Conservation (phyloP, 1,140 invertebrate species). For the Telenomus remus region DNA sequence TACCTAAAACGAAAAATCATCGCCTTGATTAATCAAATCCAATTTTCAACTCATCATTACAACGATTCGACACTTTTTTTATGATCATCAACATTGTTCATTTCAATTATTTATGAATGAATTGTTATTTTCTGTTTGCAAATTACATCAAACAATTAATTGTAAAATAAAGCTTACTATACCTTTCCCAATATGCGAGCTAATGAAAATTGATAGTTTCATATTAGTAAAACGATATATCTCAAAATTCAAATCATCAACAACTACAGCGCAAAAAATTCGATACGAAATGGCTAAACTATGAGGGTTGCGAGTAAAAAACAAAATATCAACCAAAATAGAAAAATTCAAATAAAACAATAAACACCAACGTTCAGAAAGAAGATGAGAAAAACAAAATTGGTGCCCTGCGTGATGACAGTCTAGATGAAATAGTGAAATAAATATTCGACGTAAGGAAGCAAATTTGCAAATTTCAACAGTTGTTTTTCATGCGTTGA, state of each 20-base stretch:
- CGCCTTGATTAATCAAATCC: too few relatives aligned
- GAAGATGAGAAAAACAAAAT: conserved; percentile 1
- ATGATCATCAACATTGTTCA: too few relatives aligned
- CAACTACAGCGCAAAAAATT: conserved; percentile 42
- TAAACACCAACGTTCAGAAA: neutral
- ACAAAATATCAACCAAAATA: conserved; percentile 8
- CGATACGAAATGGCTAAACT: conserved; percentile 26
- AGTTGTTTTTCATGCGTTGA: too few relatives aligned
- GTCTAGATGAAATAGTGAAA: too few relatives aligned
- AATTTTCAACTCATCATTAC: neutral
- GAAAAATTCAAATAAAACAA: conserved; percentile 3
- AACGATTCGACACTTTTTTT: too few relatives aligned
- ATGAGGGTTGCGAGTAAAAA: conserved; percentile 19
- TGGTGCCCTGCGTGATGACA: neutral
- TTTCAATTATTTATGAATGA: too few relatives aligned
- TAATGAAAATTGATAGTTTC: conserved; percentile 67
- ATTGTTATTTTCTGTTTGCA: too few relatives aligned
- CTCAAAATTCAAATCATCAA: conserved; percentile 34
- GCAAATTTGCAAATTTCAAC: too few relatives aligned
- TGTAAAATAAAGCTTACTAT: conserved; percentile 60
- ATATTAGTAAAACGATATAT: conserved; percentile 45
- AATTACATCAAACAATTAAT: too few relatives aligned
- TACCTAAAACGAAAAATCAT: conserved; percentile 86
- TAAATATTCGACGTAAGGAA: too few relatives aligned
- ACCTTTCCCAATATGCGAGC: conserved; percentile 74